Conservation (phyloP, 1,140 invertebrate genomes). For the Orussus abietinus region DNA sequence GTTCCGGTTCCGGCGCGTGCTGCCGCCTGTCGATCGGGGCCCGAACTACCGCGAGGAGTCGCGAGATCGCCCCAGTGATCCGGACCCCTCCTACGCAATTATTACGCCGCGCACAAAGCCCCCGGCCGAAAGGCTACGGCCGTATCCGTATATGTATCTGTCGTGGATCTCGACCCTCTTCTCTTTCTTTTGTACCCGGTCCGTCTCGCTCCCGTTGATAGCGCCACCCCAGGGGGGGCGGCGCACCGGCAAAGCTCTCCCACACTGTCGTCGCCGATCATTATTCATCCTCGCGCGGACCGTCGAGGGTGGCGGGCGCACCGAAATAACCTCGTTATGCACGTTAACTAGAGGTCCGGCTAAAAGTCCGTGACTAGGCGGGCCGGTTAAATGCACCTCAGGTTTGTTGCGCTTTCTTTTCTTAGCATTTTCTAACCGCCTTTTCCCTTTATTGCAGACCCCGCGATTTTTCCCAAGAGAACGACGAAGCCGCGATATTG, state of each 20-base stretch:
- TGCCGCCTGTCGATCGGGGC: slow-evolving; percentile 20
- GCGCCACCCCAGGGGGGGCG: slow-evolving; percentile 3
- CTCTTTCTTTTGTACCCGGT: slow-evolving; percentile 1
- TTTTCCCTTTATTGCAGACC: no score
- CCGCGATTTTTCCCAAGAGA: no score
- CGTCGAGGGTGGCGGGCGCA: no score
- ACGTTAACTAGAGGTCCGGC: slow-evolving; percentile 23
- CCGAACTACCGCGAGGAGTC: slow-evolving; percentile 11
- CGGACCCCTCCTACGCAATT: slow-evolving; percentile 41
- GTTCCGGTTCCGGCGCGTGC: slow-evolving; percentile 55
- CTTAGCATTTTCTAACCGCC: no score
- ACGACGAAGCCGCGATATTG: no score
- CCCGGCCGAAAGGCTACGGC: no score
- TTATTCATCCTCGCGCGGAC: slow-evolving; percentile 55
- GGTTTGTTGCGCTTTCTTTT: no score
- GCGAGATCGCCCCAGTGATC: slow-evolving; percentile 14
- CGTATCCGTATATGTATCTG: no score
- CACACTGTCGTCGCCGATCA: slow-evolving; percentile 43
- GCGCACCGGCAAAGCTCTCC: no score
- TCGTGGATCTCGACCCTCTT: no score
- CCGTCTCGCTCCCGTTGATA: slow-evolving; percentile 4
- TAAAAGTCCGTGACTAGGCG: slow-evolving; percentile 22
- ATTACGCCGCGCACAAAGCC: slow-evolving; percentile 34
- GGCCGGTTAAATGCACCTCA: no score
- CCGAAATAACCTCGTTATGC: slow-evolving; percentile 42